Base-by-base conservation (phyloP, 35 echinoderm and acorn worm genomes). In the Heliocidaris erythrogramma region DNA sequence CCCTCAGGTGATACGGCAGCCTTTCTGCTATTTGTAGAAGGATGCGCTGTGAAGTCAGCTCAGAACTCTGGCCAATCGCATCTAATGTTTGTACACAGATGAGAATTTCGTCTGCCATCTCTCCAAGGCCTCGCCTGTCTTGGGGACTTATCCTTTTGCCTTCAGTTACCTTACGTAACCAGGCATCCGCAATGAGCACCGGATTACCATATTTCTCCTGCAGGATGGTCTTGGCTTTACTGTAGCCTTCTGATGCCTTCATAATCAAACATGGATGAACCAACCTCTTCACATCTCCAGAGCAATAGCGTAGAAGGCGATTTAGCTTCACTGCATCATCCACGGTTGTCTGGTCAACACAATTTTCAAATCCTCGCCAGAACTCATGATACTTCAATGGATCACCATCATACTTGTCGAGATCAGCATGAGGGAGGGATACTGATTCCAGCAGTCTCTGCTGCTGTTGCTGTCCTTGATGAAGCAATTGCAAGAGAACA, bases 101-200 rank as follows among this genome's bases (percentile, higher is more conserved):
- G 31, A 30, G 95, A 11, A 97, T 47, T 21, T 95, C 94, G 61
- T 97, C 96, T 49, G 96, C 96, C 32, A 93, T 85, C 30, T 97
- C 96, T 61, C 78, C 21, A n/a, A 95, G 24, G 32, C 49, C 94
- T 47, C 47, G 47, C 14, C 53, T 31, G 65, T 88, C 61, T 24
- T 97, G 86, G 21, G 94, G 32, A 6, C 61, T 56, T 9, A 97
- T 93, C 32, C 9, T 85, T 86, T 11, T 13, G 24, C 94, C 85
- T 21, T 88, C 42, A 18, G 85, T 88, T 12, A 97, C 50, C 16
- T 94, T 95, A 5, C 49, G 29, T 14, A 97, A 31, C 94, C 96
- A 97, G 21, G 96, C 94, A 84, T 97, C 94, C 2, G 84, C 85
- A 61, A 97, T 95, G 49, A 88, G 47, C 31, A 91, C 29, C 13